Conservation (phyloP, 2,113 vertebrate genomes). For the Empidonax alnorum region DNA sequence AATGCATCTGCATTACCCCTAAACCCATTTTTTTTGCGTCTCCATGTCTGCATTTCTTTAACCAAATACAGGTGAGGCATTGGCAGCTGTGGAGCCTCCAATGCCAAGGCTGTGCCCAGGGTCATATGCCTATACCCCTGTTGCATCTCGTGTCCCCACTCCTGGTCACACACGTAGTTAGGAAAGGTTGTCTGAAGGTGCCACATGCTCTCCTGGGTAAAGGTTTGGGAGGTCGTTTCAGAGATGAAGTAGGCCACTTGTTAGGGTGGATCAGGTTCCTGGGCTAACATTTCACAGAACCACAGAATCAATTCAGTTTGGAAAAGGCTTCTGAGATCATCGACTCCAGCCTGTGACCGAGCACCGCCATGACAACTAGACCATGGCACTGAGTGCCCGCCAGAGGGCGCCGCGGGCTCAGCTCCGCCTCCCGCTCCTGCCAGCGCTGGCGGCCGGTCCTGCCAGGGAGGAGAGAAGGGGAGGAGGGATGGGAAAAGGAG, state of each 20-base stretch:
- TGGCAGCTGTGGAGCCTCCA: neutral
- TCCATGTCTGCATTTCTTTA: neutral
- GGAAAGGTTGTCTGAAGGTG: neutral
- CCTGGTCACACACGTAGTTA: neutral
- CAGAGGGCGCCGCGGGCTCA: conserved; percentile 4
- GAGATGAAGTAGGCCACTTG: too few relatives aligned
- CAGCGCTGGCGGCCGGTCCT: neutral
- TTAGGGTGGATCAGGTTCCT: neutral
- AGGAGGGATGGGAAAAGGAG: neutral
- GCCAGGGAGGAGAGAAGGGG: conserved; percentile 1
- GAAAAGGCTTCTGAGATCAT: neutral
- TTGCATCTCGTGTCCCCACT: rapidly evolving
- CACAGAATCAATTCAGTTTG: neutral
- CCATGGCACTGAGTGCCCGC: neutral
- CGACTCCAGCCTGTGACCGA: neutral
- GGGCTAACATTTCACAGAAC: neutral
- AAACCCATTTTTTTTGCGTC: neutral
- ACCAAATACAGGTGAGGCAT: rapidly evolving
- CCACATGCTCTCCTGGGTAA: rapidly evolving
- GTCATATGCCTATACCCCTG: rapidly evolving
- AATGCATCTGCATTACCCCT: neutral
- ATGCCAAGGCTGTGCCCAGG: neutral
- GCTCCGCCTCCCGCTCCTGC: neutral
- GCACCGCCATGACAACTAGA: neutral
- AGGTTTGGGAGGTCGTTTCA: rapidly evolving